These are phyloP conservation scores for Drosophila subpulchrella DNA, from an alignment of 1,140 invertebrate species.

Conservation along the genomic window DNA sequence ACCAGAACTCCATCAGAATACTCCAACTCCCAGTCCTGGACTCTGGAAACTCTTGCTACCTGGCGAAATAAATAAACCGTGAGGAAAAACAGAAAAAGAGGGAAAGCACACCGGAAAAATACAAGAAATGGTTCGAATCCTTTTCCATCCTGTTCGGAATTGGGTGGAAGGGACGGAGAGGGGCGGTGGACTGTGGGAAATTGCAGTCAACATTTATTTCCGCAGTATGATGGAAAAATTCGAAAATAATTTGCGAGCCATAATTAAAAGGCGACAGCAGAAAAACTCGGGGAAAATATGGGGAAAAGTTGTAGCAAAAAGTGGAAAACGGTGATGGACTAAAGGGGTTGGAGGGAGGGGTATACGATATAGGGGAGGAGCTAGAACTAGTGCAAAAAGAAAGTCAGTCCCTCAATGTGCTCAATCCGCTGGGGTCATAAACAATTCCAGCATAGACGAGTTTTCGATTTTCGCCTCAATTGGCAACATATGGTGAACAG, in stretches of 20 bases:
- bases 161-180: conserved; percentile 15
- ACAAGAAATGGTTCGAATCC: conserved; percentile 73
- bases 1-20: conserved; percentile 30
- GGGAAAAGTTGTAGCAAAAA: conserved; percentile 48
- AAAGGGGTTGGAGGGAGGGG: conserved; percentile 7
- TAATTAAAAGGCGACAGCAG: conserved; percentile 77
- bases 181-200: conserved; percentile 44
- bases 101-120: conserved; percentile 42
- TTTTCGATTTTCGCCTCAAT: conserved; percentile 82
- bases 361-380: conserved; percentile 10
- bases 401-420: conserved; percentile 45
- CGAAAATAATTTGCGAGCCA: conserved; percentile 81
- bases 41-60: conserved; percentile 53
- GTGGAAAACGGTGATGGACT: conserved; percentile 19
- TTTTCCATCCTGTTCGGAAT: conserved; percentile 75
- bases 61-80: conserved; percentile 49
- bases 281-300: conserved; percentile 36
- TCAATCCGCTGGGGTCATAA: conserved; percentile 66
- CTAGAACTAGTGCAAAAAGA: conserved; percentile 5
- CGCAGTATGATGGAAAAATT: conserved; percentile 80
- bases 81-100: conserved; percentile 25
- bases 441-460: conserved; percentile 75
- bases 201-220: conserved; percentile 81
- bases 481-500: conserved; percentile 77
- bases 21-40: conserved; percentile 47